Conservation (phyloP, 2,797 vertebrate genomes). For the Rhinophrynus dorsalis region DNA sequence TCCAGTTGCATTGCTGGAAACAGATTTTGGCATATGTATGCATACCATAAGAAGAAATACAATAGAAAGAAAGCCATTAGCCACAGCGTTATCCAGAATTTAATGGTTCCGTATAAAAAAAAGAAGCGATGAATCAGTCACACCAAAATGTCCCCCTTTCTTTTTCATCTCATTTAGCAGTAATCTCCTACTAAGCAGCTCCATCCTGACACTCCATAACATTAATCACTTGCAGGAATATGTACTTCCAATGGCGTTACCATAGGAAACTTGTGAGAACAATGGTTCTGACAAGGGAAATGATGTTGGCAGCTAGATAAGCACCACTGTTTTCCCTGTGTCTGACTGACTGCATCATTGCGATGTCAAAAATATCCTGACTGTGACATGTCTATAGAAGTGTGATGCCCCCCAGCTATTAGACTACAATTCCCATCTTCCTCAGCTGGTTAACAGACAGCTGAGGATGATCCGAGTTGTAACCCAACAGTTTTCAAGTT, state of each 20-base stretch:
- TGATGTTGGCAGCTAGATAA: conserved; percentile 36
- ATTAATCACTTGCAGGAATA: conserved; percentile 35
- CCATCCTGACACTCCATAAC: conserved; percentile 21
- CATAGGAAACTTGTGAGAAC: conserved; percentile 2
- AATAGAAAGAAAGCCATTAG: neutral
- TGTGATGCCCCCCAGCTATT: too few species aligned
- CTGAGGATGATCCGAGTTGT: too few species aligned
- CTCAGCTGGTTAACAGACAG: too few species aligned
- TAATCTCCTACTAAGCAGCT: conserved; percentile 39
- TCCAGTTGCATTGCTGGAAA: too few species aligned
- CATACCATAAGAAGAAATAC: too few species aligned
- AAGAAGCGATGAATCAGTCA: conserved; percentile 18
- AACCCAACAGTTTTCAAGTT: too few species aligned
- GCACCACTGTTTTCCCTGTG: conserved; percentile 44
- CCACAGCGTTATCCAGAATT: neutral
- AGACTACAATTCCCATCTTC: too few species aligned
- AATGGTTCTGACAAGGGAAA: conserved; percentile 39
- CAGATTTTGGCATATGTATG: too few species aligned
- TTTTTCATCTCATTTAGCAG: conserved; percentile 20
- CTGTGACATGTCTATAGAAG: conserved; percentile 18
- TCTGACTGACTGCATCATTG: conserved; percentile 20
- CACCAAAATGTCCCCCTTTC: neutral
- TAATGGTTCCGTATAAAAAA: conserved; percentile 8
- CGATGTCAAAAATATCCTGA: conserved; percentile 31
- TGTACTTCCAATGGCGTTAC: conserved; percentile 32